Conservation (phyloP, 2,797 vertebrate genomes). For the Gorsachius magnificus region DNA sequence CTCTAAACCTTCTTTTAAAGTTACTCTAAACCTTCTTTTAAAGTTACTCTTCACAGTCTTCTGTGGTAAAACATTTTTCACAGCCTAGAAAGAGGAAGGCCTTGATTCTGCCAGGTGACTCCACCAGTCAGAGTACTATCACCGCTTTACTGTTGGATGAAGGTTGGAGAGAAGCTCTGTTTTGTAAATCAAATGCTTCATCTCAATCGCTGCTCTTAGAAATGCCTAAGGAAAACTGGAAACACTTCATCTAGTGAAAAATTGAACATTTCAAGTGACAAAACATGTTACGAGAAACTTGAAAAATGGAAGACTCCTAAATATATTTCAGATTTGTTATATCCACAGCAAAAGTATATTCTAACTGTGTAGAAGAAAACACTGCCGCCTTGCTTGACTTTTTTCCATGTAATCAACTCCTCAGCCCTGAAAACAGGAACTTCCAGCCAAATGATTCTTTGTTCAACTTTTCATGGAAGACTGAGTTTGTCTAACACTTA, state of each 20-base stretch:
- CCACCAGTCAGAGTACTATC: neutral
- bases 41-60: neutral
- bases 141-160: neutral
- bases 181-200: neutral
- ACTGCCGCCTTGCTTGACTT: neutral
- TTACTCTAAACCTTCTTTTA: neutral
- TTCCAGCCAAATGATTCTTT: slow-evolving; percentile 8
- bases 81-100: neutral
- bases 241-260: neutral
- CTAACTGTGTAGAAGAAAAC: neutral
- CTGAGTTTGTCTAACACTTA: slow-evolving; percentile 11
- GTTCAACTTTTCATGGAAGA: neutral
- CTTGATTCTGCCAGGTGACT: neutral
- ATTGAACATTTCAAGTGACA: neutral
- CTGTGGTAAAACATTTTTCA: neutral
- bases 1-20: neutral
- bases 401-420: neutral
- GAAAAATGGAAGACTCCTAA: neutral
- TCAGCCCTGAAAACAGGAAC: neutral
- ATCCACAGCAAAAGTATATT: neutral
- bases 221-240: neutral
- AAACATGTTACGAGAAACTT: neutral
- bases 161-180: neutral
- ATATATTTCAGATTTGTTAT: neutral
- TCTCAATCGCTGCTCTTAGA: neutral